A percentile compares a stretch with the other conserved stretches of the same genome.
phyloP scores from a whole-genome alignment of 2,113 vertebrate species.

The Leucopternis melanops region DNA sequence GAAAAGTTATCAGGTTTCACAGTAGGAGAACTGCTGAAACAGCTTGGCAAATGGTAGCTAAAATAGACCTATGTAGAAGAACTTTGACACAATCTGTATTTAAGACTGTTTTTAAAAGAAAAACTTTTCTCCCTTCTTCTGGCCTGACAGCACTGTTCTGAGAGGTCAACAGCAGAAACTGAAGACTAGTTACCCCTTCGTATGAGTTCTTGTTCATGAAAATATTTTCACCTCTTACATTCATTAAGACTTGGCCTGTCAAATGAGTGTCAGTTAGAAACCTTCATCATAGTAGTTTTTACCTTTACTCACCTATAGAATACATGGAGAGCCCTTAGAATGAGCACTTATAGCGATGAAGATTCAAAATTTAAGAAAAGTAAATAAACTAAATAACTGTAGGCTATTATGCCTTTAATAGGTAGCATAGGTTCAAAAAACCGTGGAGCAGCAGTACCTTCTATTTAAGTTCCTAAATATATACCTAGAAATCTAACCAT shows the following conservation, averaged over 20 bases:
- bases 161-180: background rate
- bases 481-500: background rate
- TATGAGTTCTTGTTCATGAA: background rate
- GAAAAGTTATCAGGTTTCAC: conserved; percentile 65
- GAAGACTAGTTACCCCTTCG: background rate
- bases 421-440: background rate
- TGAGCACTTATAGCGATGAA: background rate
- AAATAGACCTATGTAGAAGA: conserved; percentile 54
- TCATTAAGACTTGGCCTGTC: background rate
- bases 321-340: background rate
- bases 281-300: background rate
- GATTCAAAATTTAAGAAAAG: background rate
- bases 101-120: conserved; percentile 18
- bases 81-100: conserved; percentile 52
- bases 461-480: background rate
- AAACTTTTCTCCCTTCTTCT: conserved; percentile 49
- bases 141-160: conserved; percentile 19
- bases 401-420: background rate
- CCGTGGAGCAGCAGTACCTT: background rate
- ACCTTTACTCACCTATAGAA: background rate
- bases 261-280: background rate
- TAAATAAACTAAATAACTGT: background rate
- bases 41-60: conserved; percentile 54
- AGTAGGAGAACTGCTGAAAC: conserved; percentile 60
- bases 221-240: background rate